Conservation (phyloP, 2,888 invertebrate species). For the Microplitis deprimator region DNA sequence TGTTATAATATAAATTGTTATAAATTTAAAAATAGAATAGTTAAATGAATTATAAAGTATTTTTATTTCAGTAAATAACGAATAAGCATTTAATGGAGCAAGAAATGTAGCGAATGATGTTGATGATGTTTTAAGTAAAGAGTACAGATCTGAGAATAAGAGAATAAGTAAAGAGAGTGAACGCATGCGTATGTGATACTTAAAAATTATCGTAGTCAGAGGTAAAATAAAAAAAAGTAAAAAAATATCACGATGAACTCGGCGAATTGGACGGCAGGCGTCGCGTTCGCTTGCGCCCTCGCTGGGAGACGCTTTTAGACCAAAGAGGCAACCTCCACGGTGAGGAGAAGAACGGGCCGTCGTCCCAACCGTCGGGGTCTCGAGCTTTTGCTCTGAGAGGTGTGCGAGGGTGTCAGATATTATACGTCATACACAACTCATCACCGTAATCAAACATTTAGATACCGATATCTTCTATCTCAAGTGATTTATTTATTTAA, state of each 20-base stretch:
- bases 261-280: conserved; percentile 48
- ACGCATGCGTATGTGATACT: neutral
- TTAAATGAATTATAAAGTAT: neutral
- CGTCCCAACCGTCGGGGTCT: conserved; percentile 34
- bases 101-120: neutral
- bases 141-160: neutral
- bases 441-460: conserved; percentile 5
- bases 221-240: neutral
- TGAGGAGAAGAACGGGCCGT: conserved; percentile 35
- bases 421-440: conserved; percentile 5
- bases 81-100: neutral
- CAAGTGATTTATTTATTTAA: neutral
- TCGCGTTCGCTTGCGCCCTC: conserved; percentile 49
- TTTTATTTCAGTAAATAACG: neutral
- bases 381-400: conserved; percentile 21
- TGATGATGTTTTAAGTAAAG: conserved; percentile 1
- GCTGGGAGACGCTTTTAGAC: conserved; percentile 52
- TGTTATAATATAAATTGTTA: neutral
- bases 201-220: neutral
- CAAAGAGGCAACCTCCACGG: conserved; percentile 50
- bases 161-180: neutral
- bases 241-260: conserved; percentile 33
- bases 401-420: neutral
- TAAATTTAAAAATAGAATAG: neutral
- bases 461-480: neutral